phyloP scores from a whole-genome alignment of 1,140 invertebrate genomes.

The Diachasmimorpha longicaudata region DNA sequence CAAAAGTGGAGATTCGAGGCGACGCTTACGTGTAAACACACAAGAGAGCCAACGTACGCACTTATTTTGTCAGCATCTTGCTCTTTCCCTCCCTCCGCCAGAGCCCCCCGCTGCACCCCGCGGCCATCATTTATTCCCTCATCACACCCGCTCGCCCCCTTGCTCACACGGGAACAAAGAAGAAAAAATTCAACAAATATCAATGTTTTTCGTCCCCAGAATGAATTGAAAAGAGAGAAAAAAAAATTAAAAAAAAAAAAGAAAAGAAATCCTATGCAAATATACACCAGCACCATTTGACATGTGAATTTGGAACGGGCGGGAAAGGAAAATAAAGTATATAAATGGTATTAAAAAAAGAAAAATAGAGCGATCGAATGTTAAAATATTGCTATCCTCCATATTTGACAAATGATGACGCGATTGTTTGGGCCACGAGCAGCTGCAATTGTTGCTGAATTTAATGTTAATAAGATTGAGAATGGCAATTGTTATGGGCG shows the following conservation, averaged over 20 bases:
- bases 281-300: too few relatives aligned
- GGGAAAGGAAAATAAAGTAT: background rate
- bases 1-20: constrained; percentile 23
- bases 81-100: background rate
- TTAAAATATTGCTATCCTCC: too few relatives aligned
- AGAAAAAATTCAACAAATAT: constrained; percentile 4
- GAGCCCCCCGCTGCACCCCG: too few relatives aligned
- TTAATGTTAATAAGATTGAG: too few relatives aligned
- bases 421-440: too few relatives aligned
- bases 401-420: too few relatives aligned
- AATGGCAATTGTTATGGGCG: background rate
- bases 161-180: background rate
- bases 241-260: background rate
- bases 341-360: background rate
- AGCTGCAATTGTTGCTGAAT: too few relatives aligned
- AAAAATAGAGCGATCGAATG: too few relatives aligned
- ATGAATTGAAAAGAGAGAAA: background rate
- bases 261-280: background rate
- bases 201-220: background rate
- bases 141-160: background rate
- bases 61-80: constrained; percentile 20
- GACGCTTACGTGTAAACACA: constrained; percentile 42
- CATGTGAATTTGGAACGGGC: background rate
- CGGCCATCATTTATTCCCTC: background rate
- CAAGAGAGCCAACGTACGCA: constrained; percentile 7